Base-by-base conservation (phyloP, 2,888 invertebrate genomes). In the Sialis lutaria region DNA sequence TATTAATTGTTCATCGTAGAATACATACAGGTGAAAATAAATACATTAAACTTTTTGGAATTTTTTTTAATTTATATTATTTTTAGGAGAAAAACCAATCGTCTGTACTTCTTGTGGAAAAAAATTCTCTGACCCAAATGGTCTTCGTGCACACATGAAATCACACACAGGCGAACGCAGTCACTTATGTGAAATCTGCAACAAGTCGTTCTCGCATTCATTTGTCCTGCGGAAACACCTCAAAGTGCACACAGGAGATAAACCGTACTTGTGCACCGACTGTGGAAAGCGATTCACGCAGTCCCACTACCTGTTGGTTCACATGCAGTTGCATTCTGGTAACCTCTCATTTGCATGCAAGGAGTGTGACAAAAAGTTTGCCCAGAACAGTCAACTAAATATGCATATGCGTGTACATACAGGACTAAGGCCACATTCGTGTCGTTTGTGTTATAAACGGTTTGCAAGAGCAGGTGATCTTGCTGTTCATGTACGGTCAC, bases 251-350 rank as follows among this genome's bases (percentile, higher is more conserved):
- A 60, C 57, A 46, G 61, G 61, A 1, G 61, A 61, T 47, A 52
- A 56, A 31, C 59, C 60, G 0, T 60, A 58, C 50, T 49, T 56
- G 6, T 61, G 61, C 50, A 55, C 56, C 5, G 55, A 59, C 44
- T 61, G 61, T 52, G 59, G 58, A 1, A 60, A 58, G 53, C 53
- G 57, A 7, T 61, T 61, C 48, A 59, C 58, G 5, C 60, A 61
- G 52, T 60, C 60, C 46, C 58, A 62, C 52, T 61, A 62, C 48
- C 60, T 62, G 6, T 52, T 57, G 6, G 51, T 60, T 42, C 61
- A 62, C 49, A 60, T 62, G 60, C 47, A 59, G 35, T 58, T 59
- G 50, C 61, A 62, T 49, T 61, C 60, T n/a, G 61, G 60, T 5
- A 59, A 60, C 49, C 49, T 59, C 22, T 60, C 60, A 0, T 62